Conservation (phyloP, 2,797 vertebrate genomes). For the Leucoraja ocellata region DNA sequence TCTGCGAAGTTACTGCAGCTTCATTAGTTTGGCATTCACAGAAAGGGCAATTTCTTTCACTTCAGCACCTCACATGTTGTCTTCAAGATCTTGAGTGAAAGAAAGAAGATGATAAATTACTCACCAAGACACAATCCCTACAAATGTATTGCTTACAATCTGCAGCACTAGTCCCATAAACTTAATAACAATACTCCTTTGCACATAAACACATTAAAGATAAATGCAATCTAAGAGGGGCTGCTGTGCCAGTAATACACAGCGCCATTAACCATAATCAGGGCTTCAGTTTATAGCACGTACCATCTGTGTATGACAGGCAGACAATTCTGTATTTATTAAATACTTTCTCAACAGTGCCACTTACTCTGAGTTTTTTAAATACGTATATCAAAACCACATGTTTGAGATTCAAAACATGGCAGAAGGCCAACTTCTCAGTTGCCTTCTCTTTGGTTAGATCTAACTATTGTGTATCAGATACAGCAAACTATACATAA, state of each 20-base stretch:
- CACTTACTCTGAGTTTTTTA: neutral
- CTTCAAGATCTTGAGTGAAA: neutral
- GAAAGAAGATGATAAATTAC: slow-evolving; percentile 5
- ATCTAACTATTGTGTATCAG: neutral
- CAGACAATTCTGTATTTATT: slow-evolving; percentile 32
- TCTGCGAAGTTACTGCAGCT: neutral
- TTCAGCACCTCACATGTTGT: neutral
- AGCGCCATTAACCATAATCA: slow-evolving; percentile 32
- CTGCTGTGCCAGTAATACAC: slow-evolving; percentile 29
- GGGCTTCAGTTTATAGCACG: slow-evolving; percentile 14
- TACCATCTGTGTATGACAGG: slow-evolving; percentile 36
- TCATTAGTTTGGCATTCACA: neutral
- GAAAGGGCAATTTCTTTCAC: neutral
- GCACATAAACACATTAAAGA: slow-evolving; percentile 34
- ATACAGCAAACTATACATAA: neutral
- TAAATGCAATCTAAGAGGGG: slow-evolving; percentile 18
- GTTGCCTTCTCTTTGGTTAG: neutral
- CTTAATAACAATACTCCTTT: slow-evolving; percentile 31
- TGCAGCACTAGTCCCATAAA: neutral
- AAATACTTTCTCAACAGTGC: slow-evolving; percentile 21
- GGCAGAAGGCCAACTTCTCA: neutral
- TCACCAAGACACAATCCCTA: neutral
- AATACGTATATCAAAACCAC: slow-evolving; percentile 22
- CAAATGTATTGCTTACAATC: slow-evolving; percentile 1
- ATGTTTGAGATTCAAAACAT: neutral